Evolutionary conservation across 1,140 invertebrate species (phyloP).

Genomic region (Elymnias hypermnestra): DNA sequence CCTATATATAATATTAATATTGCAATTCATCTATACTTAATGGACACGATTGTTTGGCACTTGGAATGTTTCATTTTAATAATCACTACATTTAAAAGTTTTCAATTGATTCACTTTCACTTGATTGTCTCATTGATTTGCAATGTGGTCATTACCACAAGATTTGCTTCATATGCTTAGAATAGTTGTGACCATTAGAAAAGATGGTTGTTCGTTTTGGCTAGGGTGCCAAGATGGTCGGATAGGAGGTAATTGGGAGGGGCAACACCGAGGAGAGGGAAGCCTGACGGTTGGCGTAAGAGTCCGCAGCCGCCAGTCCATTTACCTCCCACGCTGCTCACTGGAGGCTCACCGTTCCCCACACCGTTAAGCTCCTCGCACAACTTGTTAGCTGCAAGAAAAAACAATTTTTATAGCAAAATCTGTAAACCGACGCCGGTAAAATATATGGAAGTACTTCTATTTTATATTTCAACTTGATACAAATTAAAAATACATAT

Average conservation of each 20-base stretch:
- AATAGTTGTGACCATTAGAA: slow-evolving; percentile 61
- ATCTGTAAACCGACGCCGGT: too few relatives aligned
- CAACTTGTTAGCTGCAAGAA: slow-evolving; percentile 55
- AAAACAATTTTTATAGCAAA: slow-evolving; percentile 6
- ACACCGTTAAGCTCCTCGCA: slow-evolving; percentile 60
- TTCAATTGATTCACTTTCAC: slow-evolving; percentile 3
- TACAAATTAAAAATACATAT: too few relatives aligned
- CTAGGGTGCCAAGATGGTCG: slow-evolving; percentile 64
- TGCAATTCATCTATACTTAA: slow-evolving; percentile 30
- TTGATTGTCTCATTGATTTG: not conserved
- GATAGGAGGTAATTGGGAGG: slow-evolving; percentile 68
- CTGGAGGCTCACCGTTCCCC: slow-evolving; percentile 38
- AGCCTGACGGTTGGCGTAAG: slow-evolving; percentile 63
- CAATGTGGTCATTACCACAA: not conserved
- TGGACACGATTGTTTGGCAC: slow-evolving; percentile 45
- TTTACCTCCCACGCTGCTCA: slow-evolving; percentile 50
- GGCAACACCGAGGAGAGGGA: slow-evolving; percentile 61
- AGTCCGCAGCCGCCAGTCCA: slow-evolving; percentile 65
- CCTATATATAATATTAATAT: slow-evolving; percentile 21
- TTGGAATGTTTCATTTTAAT: slow-evolving; percentile 23
- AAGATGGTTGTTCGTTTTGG: slow-evolving; percentile 72
- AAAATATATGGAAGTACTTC: too few relatives aligned
- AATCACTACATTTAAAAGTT: not conserved
- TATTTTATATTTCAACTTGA: too few relatives aligned
- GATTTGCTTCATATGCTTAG: not conserved